A percentile compares a stretch with the other conserved stretches of the same genome.
Evolutionary conservation across 2,797 vertebrate genomes (phyloP).

Genomic region (Lateolabrax maculatus): DNA sequence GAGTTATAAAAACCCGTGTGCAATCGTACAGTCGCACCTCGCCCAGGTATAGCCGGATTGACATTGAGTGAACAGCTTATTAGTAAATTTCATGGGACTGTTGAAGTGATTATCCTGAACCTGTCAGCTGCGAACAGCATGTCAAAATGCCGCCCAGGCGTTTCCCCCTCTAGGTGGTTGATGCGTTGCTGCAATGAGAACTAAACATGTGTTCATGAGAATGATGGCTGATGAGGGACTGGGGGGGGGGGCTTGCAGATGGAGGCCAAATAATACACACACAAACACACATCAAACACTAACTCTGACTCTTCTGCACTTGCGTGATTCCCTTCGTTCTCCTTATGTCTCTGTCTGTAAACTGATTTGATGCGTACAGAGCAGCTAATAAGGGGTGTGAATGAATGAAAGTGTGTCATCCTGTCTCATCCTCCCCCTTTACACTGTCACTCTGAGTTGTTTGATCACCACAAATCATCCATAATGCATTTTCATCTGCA

Average conservation of each 20-base stretch:
- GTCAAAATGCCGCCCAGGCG: constrained; percentile 68
- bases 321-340: neutral
- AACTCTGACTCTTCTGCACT: constrained; percentile 7
- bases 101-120: constrained; percentile 75
- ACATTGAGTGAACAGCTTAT: constrained; percentile 66
- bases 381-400: constrained; percentile 42
- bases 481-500: constrained; percentile 18
- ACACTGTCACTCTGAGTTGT: constrained; percentile 30
- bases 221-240: constrained; percentile 51
- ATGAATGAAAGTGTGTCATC: constrained; percentile 42
- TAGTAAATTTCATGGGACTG: constrained; percentile 69
- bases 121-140: constrained; percentile 74
- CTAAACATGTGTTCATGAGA: constrained; percentile 63
- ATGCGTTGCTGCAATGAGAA: constrained; percentile 48
- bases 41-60: constrained; percentile 62
- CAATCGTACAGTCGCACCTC: constrained; percentile 35
- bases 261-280: constrained; percentile 29
- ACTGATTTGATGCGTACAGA: constrained; percentile 8
- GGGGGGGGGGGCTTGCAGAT: constrained; percentile 12
- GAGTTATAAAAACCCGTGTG: neutral
- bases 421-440: neutral
- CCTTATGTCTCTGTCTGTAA: neutral
- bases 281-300: constrained; percentile 1
- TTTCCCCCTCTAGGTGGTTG: constrained; percentile 61
- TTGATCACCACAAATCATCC: constrained; percentile 54